Conservation (phyloP, 2,113 vertebrate species). For the Acinonyx jubatus region DNA sequence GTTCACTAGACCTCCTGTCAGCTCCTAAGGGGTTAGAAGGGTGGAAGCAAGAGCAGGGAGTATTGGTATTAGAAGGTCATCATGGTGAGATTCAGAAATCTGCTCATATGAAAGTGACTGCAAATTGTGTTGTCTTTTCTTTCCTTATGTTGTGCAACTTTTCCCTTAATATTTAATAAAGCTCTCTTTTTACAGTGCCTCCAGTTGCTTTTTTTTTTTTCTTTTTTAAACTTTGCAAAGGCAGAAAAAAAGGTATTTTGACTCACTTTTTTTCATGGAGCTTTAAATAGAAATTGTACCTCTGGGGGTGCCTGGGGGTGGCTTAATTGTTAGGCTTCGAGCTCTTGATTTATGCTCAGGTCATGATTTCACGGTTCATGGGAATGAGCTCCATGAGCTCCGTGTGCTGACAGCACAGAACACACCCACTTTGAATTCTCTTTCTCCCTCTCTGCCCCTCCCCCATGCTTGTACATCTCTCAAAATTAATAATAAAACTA, state of each 20-base stretch:
- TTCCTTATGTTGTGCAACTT: not conserved
- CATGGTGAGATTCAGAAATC: not conserved
- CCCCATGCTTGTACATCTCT: too few relatives aligned
- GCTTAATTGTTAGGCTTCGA: too few relatives aligned
- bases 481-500: too few relatives aligned
- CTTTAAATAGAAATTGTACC: constrained; percentile 28
- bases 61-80: not conserved
- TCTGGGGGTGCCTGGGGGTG: not conserved
- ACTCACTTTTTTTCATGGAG: not conserved
- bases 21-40: not conserved
- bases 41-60: not conserved
- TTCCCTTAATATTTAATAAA: constrained; percentile 17
- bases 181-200: not conserved
- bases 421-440: too few relatives aligned
- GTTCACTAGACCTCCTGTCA: not conserved
- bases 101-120: not conserved
- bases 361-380: too few relatives aligned
- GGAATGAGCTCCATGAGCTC: too few relatives aligned
- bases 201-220: not conserved
- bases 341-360: too few relatives aligned
- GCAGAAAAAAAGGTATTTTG: not conserved
- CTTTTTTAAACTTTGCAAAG: not conserved
- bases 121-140: not conserved
- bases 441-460: too few relatives aligned
- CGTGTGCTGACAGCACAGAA: too few relatives aligned